phyloP scores from a whole-genome alignment of 2,888 invertebrate genomes.

The Cynaeus angustus region DNA sequence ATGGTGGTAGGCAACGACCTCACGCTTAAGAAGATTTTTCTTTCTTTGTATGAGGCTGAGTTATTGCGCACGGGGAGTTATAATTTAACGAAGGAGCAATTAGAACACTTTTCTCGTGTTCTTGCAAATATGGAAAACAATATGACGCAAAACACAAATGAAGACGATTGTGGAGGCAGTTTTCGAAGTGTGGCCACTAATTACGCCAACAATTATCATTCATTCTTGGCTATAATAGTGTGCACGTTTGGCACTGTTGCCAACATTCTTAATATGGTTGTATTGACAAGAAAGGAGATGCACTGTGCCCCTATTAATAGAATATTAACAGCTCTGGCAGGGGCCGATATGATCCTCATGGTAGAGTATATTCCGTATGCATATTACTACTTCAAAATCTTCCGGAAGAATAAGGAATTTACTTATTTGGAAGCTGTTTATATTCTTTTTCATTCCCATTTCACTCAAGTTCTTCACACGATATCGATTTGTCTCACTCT shows the following conservation, averaged over 20 bases:
- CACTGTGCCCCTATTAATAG: conserved; percentile 89
- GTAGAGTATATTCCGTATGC: conserved; percentile 84
- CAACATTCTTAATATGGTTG: conserved; percentile 90
- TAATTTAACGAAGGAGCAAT: background rate
- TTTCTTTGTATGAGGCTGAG: background rate
- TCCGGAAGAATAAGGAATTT: conserved; percentile 78
- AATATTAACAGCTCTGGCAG: conserved; percentile 88
- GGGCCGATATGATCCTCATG: conserved; percentile 93
- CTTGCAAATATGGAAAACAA: conserved; percentile 2
- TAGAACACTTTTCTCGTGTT: background rate
- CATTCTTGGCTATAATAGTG: conserved; percentile 87
- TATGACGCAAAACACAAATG: background rate
- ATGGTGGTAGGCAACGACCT: background rate
- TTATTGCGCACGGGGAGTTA: background rate
- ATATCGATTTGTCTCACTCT: conserved; percentile 88
- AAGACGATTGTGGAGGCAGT: conserved; percentile 57
- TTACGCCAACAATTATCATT: conserved; percentile 83
- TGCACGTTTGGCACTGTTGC: conserved; percentile 91
- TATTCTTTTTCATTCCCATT: conserved; percentile 86
- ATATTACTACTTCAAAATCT: conserved; percentile 77
- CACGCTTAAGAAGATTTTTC: background rate
- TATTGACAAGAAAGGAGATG: conserved; percentile 88
- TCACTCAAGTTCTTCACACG: conserved; percentile 87
- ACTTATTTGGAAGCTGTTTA: conserved; percentile 84
- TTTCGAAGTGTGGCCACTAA: conserved; percentile 74